Evolutionary conservation across 2,888 invertebrate species (phyloP).

Genomic region (Aleiodes testaceus): DNA sequence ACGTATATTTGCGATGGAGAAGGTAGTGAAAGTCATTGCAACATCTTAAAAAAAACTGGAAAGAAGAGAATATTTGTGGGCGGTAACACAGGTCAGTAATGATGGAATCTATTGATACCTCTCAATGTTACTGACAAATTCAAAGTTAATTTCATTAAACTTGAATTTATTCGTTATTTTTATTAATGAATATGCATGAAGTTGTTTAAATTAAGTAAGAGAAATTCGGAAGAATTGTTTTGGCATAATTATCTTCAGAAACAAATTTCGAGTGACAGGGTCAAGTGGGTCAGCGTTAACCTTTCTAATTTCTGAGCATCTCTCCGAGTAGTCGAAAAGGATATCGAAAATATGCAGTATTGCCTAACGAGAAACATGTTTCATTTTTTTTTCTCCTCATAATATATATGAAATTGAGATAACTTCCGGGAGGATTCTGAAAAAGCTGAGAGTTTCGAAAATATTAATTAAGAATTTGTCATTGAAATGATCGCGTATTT

Average conservation of each 20-base stretch:
- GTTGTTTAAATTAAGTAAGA: too few relatives aligned
- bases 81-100: slow-evolving; percentile 44
- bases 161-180: too few relatives aligned
- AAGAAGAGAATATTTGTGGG: slow-evolving; percentile 27
- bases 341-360: slow-evolving; percentile 16
- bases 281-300: too few relatives aligned
- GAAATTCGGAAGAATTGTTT: too few relatives aligned
- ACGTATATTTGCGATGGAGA: slow-evolving; percentile 7
- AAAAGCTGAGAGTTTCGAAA: background rate
- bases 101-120: slow-evolving; percentile 7
- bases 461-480: background rate
- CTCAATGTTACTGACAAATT: slow-evolving; percentile 18
- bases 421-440: slow-evolving; percentile 15
- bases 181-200: too few relatives aligned
- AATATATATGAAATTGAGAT: background rate
- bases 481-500: background rate
- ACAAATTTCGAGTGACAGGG: too few relatives aligned
- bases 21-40: slow-evolving; percentile 49
- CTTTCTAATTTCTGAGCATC: too few relatives aligned
- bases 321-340: background rate
- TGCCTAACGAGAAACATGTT: background rate
- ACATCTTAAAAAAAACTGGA: background rate
- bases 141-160: slow-evolving; percentile 21
- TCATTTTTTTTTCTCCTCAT: background rate
- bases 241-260: too few relatives aligned